These are phyloP conservation scores for Calliopsis andreniformis DNA, from an alignment of 1,140 invertebrate genomes.

Conservation along the genomic window DNA sequence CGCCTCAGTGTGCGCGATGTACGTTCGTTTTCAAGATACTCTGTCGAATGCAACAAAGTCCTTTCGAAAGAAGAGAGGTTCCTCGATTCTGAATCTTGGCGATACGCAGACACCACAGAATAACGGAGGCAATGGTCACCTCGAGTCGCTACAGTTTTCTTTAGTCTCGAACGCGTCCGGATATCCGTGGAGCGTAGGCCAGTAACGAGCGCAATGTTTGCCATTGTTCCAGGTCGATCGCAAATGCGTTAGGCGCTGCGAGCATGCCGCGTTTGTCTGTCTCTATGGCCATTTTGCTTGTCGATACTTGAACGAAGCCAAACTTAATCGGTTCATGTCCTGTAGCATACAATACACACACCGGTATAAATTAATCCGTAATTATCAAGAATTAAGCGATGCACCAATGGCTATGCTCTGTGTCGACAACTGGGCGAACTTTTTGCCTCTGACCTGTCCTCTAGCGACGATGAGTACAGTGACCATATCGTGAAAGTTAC, in stretches of 20 bases:
- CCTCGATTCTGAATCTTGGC: conserved; percentile 45
- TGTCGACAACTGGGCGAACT: conserved; percentile 42
- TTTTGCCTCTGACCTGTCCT: conserved; percentile 50
- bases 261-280: conserved; percentile 73
- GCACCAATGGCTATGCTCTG: conserved; percentile 80
- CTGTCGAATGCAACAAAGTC: conserved; percentile 54
- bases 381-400: conserved; percentile 70
- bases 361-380: conserved; percentile 70
- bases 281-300: conserved; percentile 75
- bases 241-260: conserved; percentile 48
- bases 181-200: conserved; percentile 58
- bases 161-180: conserved; percentile 51
- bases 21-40: conserved; percentile 29
- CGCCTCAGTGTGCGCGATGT: background rate
- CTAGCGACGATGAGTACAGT: conserved; percentile 78
- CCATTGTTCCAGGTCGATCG: conserved; percentile 38
- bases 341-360: conserved; percentile 78
- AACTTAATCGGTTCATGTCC: conserved; percentile 79
- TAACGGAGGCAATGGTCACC: conserved; percentile 72
- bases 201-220: conserved; percentile 37
- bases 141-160: background rate
- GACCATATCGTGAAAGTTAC: conserved; percentile 81
- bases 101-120: conserved; percentile 76
- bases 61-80: conserved; percentile 55
- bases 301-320: conserved; percentile 77